Conservation (phyloP, 2,113 vertebrate species). For the Sakesphorus luctuosus region DNA sequence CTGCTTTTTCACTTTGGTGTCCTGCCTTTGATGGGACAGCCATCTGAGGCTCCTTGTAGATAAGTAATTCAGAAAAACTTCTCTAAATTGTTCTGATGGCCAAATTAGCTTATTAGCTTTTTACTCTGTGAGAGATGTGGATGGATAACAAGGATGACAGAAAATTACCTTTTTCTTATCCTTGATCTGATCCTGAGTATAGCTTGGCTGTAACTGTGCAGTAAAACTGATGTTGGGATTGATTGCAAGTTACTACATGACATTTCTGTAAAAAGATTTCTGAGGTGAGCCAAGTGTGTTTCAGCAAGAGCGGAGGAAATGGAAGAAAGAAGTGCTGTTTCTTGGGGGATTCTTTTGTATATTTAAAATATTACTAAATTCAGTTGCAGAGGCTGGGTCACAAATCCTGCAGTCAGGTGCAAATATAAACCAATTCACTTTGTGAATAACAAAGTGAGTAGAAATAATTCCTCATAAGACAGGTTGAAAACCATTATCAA, state of each 20-base stretch:
- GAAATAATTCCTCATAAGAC: neutral
- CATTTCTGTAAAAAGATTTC: neutral
- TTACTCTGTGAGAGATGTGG: neutral
- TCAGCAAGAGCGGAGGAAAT: neutral
- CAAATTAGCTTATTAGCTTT: conserved; percentile 8
- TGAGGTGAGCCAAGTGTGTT: neutral
- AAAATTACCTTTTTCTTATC: conserved; percentile 48
- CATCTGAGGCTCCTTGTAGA: neutral
- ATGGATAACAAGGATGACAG: conserved; percentile 10
- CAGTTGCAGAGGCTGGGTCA: neutral
- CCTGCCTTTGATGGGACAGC: neutral
- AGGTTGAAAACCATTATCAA: neutral
- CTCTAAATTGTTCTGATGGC: neutral
- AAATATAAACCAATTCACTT: neutral
- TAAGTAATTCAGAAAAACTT: neutral
- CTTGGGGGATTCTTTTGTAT: neutral
- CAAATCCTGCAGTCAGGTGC: neutral
- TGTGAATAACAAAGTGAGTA: neutral
- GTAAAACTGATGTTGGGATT: neutral
- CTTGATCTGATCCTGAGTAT: conserved; percentile 7
- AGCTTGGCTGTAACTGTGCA: neutral
- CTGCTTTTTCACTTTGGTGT: accelerated
- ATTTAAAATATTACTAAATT: conserved; percentile 1
- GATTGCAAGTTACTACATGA: conserved; percentile 31
- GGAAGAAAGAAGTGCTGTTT: neutral